Evolutionary conservation across 2,888 invertebrate species (phyloP).

Genomic region (Megaustenia siamemsis): DNA sequence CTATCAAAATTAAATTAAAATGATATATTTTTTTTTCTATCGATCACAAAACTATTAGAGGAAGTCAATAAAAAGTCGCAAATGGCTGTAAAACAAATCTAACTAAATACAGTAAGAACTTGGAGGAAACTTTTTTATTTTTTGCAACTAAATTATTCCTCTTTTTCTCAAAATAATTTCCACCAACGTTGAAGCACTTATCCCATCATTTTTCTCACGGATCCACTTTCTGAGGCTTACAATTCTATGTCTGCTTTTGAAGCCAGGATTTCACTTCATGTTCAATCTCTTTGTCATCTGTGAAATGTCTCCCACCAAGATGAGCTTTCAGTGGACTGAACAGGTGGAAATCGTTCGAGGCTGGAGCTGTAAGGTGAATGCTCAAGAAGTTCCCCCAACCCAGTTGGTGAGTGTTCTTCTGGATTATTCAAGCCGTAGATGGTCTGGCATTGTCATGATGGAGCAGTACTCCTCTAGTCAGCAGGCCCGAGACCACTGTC

Average conservation of each 20-base stretch:
- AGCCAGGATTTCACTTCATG: neutral
- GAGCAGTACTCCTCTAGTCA: neutral
- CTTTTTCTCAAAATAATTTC: neutral
- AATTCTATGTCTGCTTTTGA: neutral
- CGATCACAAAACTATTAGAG: no score
- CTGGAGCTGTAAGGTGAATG: neutral
- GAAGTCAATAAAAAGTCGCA: neutral
- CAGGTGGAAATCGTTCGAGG: neutral
- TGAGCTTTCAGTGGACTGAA: neutral
- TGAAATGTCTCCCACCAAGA: neutral
- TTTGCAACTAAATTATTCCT: neutral
- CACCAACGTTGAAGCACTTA: neutral
- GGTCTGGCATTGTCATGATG: constrained; percentile 1
- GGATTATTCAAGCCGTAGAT: neutral
- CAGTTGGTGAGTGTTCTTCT: neutral
- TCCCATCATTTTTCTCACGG: neutral
- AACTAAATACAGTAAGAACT: neutral
- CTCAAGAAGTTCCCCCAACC: neutral
- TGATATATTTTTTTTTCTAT: no score
- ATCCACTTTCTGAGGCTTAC: neutral
- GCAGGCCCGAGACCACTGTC: neutral
- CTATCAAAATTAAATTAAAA: no score
- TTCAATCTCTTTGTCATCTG: neutral
- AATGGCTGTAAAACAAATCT: neutral
- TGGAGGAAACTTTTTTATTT: neutral